phyloP scores from a whole-genome alignment of 2,888 invertebrate genomes.

The Lithodes maja region DNA sequence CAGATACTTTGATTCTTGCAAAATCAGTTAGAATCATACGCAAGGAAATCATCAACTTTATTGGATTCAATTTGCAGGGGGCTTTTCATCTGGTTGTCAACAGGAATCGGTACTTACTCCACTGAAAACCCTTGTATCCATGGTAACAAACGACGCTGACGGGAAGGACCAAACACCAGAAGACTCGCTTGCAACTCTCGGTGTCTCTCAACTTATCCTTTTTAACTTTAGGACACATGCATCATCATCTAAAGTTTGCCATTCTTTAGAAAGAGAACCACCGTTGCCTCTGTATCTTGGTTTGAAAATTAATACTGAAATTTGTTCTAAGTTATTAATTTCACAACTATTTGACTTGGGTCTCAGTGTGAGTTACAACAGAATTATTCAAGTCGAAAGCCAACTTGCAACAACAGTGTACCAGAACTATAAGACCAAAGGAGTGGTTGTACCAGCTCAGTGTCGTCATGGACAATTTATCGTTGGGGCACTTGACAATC shows the following conservation, averaged over 20 bases:
- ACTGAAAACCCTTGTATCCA: background rate
- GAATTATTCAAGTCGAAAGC: background rate
- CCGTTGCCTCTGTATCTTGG: constrained; percentile 10
- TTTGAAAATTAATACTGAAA: background rate
- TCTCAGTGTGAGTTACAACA: constrained; percentile 1
- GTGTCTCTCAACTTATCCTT: background rate
- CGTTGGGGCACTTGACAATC: constrained; percentile 12
- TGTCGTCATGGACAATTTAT: background rate
- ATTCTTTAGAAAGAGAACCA: constrained; percentile 17
- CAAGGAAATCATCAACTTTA: background rate
- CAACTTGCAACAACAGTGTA: background rate
- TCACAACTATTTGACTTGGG: constrained; percentile 4
- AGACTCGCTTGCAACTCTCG: background rate
- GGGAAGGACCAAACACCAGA: background rate
- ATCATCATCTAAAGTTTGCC: background rate
- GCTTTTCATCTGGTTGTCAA: background rate
- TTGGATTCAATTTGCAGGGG: background rate
- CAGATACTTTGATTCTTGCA: background rate
- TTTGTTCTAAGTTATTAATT: background rate
- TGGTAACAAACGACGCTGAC: background rate
- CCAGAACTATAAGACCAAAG: background rate
- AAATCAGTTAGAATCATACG: background rate
- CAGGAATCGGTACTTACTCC: background rate
- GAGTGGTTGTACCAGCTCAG: background rate
- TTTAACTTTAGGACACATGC: background rate